phyloP scores from a whole-genome alignment of 2,797 vertebrate genomes.

The Enteromius fasciolatus region DNA sequence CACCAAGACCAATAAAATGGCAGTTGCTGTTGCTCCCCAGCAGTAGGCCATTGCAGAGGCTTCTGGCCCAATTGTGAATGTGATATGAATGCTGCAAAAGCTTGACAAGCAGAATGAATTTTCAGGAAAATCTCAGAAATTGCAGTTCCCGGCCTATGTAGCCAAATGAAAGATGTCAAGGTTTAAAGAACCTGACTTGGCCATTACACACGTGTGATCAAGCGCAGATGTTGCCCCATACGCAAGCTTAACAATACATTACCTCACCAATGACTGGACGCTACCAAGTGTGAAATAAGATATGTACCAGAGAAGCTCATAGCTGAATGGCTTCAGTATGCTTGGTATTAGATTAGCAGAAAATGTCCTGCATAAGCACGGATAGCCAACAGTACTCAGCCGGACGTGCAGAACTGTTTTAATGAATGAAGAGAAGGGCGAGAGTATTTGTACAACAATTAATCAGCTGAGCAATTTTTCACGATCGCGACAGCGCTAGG shows the following conservation, averaged over 20 bases:
- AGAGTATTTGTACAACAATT: conserved; percentile 19
- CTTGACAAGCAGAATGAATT: background rate
- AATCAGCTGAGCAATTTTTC: conserved; percentile 20
- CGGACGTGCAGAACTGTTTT: background rate
- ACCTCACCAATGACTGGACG: conserved; percentile 22
- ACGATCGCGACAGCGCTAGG: background rate
- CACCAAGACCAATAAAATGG: background rate
- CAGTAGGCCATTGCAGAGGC: background rate
- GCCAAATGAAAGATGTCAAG: conserved; percentile 27
- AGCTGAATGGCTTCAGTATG: conserved; percentile 28
- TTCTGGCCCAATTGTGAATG: background rate
- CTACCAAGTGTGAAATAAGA: conserved; percentile 40
- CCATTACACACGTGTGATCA: background rate
- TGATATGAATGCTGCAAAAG: background rate
- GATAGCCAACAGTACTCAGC: background rate
- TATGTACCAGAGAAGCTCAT: conserved; percentile 17
- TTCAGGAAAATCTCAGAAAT: background rate
- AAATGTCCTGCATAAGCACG: conserved; percentile 22
- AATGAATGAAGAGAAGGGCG: conserved; percentile 5
- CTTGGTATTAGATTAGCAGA: conserved; percentile 12
- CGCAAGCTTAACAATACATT: conserved; percentile 22
- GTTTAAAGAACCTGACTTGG: conserved; percentile 20
- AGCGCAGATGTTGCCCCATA: conserved; percentile 13
- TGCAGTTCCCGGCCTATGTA: background rate
- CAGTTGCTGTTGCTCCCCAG: background rate